Evolutionary conservation across 2,797 vertebrate genomes (phyloP), one percentile per base, ranked within the genome.

Genomic region (Limnodromus scolopaceus): DNA sequence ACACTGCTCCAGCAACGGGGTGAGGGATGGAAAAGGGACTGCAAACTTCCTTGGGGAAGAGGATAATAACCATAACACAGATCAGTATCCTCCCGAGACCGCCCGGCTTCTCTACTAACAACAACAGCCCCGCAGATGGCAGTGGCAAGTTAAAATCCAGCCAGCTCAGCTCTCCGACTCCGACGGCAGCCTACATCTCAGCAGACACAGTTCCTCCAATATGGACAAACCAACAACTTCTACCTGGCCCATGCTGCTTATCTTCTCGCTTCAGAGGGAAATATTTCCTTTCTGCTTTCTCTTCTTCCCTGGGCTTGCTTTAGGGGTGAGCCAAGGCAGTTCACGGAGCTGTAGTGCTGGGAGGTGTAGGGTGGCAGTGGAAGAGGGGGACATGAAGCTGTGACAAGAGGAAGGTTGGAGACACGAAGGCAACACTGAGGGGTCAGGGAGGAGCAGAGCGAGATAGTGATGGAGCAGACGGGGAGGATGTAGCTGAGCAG

Each of bases 91-190:
- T 84, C 78, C 39, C 0, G 46, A 43, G 82, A 5, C 28, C 0
- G 46, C 60, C 27, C 1, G 3, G 68, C 55, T 46, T 6, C 3
- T 20, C 84, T 13, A 4, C 72, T 84, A 82, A 58, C 97, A 51
- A 3, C 6, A 6, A 9, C 17, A 91, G 94, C 92, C 95, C 95
- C 80, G 76, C 79, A 94, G 95, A 18, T 91, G 96, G 96, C 96
- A 96, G 94, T 89, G 95, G 84, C 93, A 95, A 49, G 89, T 95
- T 79, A 66, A 22, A 75, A 94, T 79, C 27, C 92, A 76, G 60
- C 30, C 55, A 10, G 89, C 92, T 28, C 68, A 1, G 58, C 43
- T 22, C 72, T 18, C 68, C 23, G 70, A 8, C 34, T 76, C 18
- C 2, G 1, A 3, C 3, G 5, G 68, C 66, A 48, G 76, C 66